phyloP scores from a whole-genome alignment of 2,113 vertebrate species.

The Anoura caudifer region DNA sequence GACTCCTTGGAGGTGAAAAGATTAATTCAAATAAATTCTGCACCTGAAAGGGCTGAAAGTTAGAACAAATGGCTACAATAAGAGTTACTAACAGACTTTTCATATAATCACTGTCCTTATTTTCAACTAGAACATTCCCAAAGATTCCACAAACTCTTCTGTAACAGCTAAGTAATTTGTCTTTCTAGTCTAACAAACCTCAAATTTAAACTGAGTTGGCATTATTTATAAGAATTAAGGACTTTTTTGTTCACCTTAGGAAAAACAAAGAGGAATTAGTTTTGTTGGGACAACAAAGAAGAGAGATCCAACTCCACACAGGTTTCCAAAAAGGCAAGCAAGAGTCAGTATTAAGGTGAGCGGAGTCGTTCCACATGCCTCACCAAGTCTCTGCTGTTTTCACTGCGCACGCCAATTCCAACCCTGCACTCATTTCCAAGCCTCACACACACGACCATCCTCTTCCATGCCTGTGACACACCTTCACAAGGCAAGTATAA shows the following conservation, averaged over 20 bases:
- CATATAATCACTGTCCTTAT: conserved; percentile 23
- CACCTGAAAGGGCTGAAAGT: neutral
- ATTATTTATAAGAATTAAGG: neutral
- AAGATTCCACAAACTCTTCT: conserved; percentile 43
- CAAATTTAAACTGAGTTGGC: conserved; percentile 28
- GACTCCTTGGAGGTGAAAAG: conserved; percentile 41
- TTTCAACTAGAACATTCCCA: conserved; percentile 49
- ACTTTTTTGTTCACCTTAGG: neutral
- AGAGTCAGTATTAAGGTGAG: neutral
- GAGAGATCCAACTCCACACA: neutral
- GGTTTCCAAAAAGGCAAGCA: neutral
- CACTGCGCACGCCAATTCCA: neutral
- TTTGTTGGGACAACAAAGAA: conserved; percentile 2
- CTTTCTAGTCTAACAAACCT: conserved; percentile 27
- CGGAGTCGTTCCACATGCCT: neutral
- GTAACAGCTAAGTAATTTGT: conserved; percentile 34
- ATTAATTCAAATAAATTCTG: conserved; percentile 49
- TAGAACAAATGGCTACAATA: conserved; percentile 37
- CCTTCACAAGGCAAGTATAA: neutral
- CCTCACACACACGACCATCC: neutral
- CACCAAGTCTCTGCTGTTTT: neutral
- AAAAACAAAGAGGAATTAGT: conserved; percentile 37
- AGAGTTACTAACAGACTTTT: neutral
- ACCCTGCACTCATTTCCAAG: neutral
- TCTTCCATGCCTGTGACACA: neutral